These are phyloP conservation scores for Hystrix brachyura DNA, from an alignment of 2,113 vertebrate genomes.

Conservation along the genomic window DNA sequence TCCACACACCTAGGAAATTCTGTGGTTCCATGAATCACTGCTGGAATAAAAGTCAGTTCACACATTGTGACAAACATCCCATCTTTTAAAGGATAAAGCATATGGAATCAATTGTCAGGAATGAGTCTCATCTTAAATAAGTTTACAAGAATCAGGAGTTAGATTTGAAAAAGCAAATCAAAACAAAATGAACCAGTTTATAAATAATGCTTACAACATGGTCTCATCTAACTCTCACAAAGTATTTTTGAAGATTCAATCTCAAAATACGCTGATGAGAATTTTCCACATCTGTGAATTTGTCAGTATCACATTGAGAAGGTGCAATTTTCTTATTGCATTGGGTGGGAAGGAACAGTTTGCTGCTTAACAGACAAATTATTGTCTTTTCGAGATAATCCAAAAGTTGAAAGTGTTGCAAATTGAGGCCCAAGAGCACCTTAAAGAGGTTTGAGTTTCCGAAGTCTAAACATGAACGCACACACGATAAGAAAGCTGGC, in stretches of 20 bases:
- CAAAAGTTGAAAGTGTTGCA: neutral
- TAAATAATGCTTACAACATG: constrained; percentile 59
- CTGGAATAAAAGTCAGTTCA: constrained; percentile 22
- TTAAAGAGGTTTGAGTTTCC: neutral
- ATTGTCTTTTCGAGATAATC: neutral
- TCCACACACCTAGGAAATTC: neutral
- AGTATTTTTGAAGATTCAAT: constrained; percentile 11
- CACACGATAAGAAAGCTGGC: neutral
- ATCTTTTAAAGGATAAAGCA: constrained; percentile 52
- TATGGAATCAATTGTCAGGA: constrained; percentile 53
- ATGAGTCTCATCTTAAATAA: constrained; percentile 69
- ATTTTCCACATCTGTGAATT: constrained; percentile 43
- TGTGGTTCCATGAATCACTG: constrained; percentile 8
- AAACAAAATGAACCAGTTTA: constrained; percentile 54
- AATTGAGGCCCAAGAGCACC: neutral
- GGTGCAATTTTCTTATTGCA: constrained; percentile 16
- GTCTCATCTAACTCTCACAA: constrained; percentile 53
- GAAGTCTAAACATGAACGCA: neutral
- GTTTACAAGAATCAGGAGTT: neutral
- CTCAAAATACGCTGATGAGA: neutral
- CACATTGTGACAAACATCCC: neutral
- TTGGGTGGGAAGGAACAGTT: constrained; percentile 1
- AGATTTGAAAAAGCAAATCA: neutral
- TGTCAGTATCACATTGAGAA: neutral
- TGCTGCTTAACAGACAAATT: constrained; percentile 37